phyloP scores from a whole-genome alignment of 2,113 vertebrate genomes.

The Menura novaehollandiae region DNA sequence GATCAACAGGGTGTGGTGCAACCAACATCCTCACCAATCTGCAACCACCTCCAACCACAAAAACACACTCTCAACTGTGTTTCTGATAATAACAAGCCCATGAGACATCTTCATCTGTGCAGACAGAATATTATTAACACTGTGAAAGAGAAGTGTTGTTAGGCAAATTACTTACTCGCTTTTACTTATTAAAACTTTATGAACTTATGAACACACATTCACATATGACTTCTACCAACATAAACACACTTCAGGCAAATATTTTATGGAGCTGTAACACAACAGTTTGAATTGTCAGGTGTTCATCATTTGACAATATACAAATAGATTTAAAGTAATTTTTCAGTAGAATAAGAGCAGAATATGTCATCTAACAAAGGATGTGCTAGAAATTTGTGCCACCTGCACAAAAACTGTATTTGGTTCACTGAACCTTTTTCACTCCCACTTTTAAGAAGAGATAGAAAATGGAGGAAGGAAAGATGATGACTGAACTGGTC shows the following conservation, averaged over 20 bases:
- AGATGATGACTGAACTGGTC: background rate
- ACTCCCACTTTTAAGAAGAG: background rate
- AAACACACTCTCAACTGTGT: background rate
- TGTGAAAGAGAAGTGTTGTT: background rate
- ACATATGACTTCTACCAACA: background rate
- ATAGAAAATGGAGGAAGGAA: background rate
- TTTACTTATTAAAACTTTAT: background rate
- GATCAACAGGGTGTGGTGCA: slow-evolving; percentile 70
- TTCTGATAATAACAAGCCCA: background rate
- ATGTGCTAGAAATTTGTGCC: background rate
- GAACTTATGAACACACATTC: background rate
- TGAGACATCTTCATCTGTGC: background rate
- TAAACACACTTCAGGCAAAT: background rate
- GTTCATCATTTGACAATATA: background rate
- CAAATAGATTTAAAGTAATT: background rate
- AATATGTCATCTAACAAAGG: background rate
- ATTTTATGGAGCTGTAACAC: background rate
- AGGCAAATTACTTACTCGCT: background rate
- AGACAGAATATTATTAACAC: background rate
- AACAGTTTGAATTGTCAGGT: background rate
- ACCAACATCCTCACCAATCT: slow-evolving; percentile 46
- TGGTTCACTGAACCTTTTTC: background rate
- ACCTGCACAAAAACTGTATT: background rate
- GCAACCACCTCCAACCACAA: background rate
- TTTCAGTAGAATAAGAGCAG: background rate